Percentiles rank a stretch among this genome's conserved stretches.
Evolutionary conservation across 2,113 vertebrate species (phyloP).

Genomic region (Erinaceus europaeus): DNA sequence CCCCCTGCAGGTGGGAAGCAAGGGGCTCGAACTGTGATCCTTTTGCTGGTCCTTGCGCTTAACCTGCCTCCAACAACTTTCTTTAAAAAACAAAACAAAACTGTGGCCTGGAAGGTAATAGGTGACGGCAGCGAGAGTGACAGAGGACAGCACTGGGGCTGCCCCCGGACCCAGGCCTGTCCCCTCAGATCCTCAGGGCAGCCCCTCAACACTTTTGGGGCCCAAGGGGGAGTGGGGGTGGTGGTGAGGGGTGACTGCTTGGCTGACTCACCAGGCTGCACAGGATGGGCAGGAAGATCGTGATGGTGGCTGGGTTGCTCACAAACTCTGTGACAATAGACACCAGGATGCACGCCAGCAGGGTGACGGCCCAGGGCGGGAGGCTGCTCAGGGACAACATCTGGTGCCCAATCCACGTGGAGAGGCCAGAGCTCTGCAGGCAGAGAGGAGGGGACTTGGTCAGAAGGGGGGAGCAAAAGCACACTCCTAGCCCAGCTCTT

Average conservation of each 20-base stretch:
- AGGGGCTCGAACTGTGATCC: too few species aligned
- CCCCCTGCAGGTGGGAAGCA: too few species aligned
- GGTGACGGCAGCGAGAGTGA: neutral
- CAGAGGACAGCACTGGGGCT: fast-evolving
- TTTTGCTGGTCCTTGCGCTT: too few species aligned
- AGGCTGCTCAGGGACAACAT: conserved; percentile 96
- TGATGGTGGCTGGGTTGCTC: conserved; percentile 97
- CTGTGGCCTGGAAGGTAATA: too few species aligned
- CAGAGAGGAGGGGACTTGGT: neutral
- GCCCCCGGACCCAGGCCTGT: too few species aligned
- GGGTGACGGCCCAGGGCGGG: conserved; percentile 93
- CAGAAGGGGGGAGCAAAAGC: neutral
- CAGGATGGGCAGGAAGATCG: conserved; percentile 96
- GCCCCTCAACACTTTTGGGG: too few species aligned
- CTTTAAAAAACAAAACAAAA: too few species aligned
- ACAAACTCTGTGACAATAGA: conserved; percentile 97
- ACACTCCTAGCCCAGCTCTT: neutral
- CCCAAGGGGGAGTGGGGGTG: too few species aligned
- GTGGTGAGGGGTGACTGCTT: neutral
- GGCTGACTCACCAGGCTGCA: conserved; percentile 91
- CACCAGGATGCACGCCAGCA: conserved; percentile 95
- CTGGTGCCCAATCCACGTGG: conserved; percentile 95
- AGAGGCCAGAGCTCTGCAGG: conserved; percentile 90
- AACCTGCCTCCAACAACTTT: too few species aligned
- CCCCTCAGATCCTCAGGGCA: too few species aligned